Evolutionary conservation across 2,888 invertebrate genomes (phyloP).

Genomic region (Lochmaea crataegi): DNA sequence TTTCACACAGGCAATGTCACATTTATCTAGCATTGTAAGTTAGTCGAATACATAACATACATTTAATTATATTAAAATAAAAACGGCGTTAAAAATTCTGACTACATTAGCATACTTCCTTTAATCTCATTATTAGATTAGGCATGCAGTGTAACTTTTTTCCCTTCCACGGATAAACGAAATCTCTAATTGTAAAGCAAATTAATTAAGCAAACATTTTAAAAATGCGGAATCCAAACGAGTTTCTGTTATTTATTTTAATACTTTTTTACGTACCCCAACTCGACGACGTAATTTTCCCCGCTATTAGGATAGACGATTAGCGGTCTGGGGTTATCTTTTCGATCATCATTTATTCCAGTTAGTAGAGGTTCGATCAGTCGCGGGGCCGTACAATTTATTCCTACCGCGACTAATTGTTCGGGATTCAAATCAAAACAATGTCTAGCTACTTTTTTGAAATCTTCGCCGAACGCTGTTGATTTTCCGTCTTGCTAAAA

Average conservation of each 20-base stretch:
- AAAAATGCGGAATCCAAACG: constrained; percentile 3
- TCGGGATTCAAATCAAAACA: constrained; percentile 72
- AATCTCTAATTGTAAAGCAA: background rate
- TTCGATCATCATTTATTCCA: constrained; percentile 67
- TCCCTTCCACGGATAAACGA: background rate
- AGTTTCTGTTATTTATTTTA: constrained; percentile 5
- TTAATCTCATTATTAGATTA: too few relatives aligned
- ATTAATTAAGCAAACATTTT: background rate
- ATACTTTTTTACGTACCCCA: constrained; percentile 69
- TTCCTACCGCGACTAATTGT: constrained; percentile 88
- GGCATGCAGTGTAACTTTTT: background rate
- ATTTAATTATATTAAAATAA: too few relatives aligned
- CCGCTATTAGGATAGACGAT: constrained; percentile 96
- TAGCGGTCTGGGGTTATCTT: constrained; percentile 73
- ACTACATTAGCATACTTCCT: too few relatives aligned
- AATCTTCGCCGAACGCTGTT: constrained; percentile 84
- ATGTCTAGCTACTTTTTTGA: constrained; percentile 77
- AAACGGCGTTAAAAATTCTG: too few relatives aligned
- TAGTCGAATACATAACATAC: too few relatives aligned
- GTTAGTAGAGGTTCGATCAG: constrained; percentile 73
- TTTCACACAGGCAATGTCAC: too few relatives aligned
- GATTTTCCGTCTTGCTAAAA: constrained; percentile 69
- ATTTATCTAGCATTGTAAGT: too few relatives aligned
- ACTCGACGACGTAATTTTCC: constrained; percentile 78
- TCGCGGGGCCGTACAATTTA: constrained; percentile 85